phyloP scores from a whole-genome alignment of 2,888 invertebrate genomes.

The Cephus rjabovi region DNA sequence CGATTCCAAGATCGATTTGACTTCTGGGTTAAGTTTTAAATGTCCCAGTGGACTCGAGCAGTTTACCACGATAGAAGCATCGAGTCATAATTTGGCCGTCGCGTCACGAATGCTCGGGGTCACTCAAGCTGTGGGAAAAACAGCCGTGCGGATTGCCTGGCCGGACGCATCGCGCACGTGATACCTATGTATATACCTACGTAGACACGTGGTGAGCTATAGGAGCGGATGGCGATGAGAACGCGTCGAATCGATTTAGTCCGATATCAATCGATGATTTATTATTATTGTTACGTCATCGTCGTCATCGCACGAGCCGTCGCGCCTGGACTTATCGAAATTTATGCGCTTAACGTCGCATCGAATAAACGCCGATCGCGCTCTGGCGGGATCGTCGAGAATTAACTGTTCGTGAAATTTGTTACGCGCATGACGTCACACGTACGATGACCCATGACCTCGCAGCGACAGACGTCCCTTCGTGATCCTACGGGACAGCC shows the following conservation, averaged over 20 bases:
- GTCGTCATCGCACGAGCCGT: not conserved
- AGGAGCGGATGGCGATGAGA: not conserved
- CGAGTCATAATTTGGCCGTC: not conserved
- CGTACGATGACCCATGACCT: not conserved
- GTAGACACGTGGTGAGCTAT: not conserved
- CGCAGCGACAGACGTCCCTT: not conserved
- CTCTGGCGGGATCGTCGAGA: not conserved
- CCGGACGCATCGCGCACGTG: not conserved
- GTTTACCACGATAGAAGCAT: conserved; percentile 22
- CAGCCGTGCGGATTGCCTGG: not conserved
- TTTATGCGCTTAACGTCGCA: not conserved
- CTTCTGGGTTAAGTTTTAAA: conserved; percentile 42
- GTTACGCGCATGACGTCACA: not conserved
- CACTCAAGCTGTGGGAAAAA: not conserved
- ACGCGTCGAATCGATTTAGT: not conserved
- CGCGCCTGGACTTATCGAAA: not conserved
- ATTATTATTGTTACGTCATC: not conserved
- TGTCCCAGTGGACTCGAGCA: conserved; percentile 51
- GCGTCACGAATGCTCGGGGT: not conserved
- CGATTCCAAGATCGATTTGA: not conserved
- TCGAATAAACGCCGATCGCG: not conserved
- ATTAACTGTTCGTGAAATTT: not conserved
- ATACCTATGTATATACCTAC: not conserved
- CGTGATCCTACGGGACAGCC: not conserved
- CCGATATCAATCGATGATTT: not conserved